Conservation (phyloP, 2,797 vertebrate genomes). For the Aeoliscus strigatus region DNA sequence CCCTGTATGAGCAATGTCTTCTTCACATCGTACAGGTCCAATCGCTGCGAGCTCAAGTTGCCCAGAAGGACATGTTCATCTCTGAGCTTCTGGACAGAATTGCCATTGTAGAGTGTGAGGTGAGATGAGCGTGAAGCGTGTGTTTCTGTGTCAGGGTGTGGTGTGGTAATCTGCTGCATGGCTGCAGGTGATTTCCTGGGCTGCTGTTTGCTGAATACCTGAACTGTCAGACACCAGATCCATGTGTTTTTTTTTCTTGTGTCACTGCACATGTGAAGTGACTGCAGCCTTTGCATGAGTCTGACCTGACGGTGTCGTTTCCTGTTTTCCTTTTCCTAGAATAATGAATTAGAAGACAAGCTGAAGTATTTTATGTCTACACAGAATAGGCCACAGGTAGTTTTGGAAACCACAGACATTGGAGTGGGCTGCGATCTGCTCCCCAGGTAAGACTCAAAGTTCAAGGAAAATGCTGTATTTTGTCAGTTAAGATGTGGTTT, state of each 20-base stretch:
- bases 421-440: slow-evolving; percentile 85
- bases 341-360: slow-evolving; percentile 97
- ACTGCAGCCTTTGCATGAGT: slow-evolving; percentile 53
- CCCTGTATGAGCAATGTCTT: neutral
- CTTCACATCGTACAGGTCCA: slow-evolving; percentile 77
- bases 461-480: slow-evolving; percentile 2
- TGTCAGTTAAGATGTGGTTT: slow-evolving; percentile 1
- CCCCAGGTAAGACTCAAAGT: slow-evolving; percentile 76
- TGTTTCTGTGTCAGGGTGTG: slow-evolving; percentile 19
- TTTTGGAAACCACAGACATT: slow-evolving; percentile 82
- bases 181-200: slow-evolving; percentile 17
- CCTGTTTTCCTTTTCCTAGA: slow-evolving; percentile 81
- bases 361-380: slow-evolving; percentile 88
- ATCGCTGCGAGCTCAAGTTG: slow-evolving; percentile 83
- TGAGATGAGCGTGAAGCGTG: slow-evolving; percentile 59
- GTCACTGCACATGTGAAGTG: slow-evolving; percentile 31
- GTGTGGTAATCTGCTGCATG: slow-evolving; percentile 39
- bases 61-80: slow-evolving; percentile 93
- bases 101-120: slow-evolving; percentile 96
- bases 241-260: slow-evolving; percentile 22
- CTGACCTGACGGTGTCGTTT: slow-evolving; percentile 69
- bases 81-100: slow-evolving; percentile 94
- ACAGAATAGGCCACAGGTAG: slow-evolving; percentile 78
- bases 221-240: slow-evolving; percentile 16
- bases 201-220: slow-evolving; percentile 21